Conservation (phyloP, 2,113 vertebrate species). For the Ivindomyrus marchei region DNA sequence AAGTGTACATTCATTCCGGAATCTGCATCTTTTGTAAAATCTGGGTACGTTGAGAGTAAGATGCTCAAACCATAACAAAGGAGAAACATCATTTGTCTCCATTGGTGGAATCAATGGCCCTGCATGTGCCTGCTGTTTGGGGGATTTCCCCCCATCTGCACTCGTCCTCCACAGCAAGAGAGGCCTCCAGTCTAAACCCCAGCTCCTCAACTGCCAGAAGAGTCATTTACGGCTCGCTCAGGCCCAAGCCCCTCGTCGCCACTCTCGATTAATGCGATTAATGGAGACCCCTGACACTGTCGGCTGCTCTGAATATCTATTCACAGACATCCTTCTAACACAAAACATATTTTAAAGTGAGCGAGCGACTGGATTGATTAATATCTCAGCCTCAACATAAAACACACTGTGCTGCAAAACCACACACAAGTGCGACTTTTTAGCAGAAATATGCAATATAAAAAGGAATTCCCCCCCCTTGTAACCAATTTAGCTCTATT, state of each 20-base stretch:
- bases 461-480: constrained; percentile 29
- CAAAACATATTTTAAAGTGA: neutral
- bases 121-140: neutral
- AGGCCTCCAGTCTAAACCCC: neutral
- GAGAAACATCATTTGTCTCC: neutral
- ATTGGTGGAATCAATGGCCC: neutral
- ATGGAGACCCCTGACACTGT: neutral
- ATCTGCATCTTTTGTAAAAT: neutral
- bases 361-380: neutral
- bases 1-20: neutral
- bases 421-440: neutral
- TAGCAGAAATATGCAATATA: constrained; percentile 14
- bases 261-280: neutral
- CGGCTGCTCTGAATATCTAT: neutral
- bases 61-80: neutral
- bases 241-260: neutral
- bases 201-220: neutral
- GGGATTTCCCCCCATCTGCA: neutral
- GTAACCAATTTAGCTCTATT: constrained; percentile 21
- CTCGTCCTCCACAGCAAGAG: neutral
- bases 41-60: neutral
- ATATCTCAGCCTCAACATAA: neutral
- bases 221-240: neutral
- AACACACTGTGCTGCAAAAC: constrained; percentile 4
- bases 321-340: neutral